phyloP scores from a whole-genome alignment of 2,888 invertebrate species.

The Metopia argyrocephala region DNA sequence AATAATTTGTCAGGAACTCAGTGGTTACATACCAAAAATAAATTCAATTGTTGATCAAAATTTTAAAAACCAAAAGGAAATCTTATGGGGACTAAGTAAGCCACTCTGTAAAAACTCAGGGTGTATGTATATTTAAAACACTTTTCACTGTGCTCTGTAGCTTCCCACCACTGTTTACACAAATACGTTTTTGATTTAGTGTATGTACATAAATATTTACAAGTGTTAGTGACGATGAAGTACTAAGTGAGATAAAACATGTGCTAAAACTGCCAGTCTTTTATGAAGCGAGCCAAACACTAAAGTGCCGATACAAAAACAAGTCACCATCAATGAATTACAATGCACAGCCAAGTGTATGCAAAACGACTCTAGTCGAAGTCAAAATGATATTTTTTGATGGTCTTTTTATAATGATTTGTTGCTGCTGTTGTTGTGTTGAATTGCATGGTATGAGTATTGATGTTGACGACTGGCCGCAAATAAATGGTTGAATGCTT shows the following conservation, averaged over 20 bases:
- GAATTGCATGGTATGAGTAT: background rate
- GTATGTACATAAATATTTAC: background rate
- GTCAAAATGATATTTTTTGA: background rate
- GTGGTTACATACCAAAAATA: too few relatives aligned
- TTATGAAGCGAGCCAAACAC: background rate
- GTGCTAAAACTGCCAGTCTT: background rate
- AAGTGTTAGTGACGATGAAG: background rate
- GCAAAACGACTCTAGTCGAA: constrained; percentile 7
- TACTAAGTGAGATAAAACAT: background rate
- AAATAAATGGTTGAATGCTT: background rate
- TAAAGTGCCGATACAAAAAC: too few relatives aligned
- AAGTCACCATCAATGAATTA: too few relatives aligned
- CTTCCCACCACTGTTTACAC: background rate
- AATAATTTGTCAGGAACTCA: too few relatives aligned
- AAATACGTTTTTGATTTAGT: background rate
- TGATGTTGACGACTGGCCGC: background rate
- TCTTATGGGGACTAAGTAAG: too few relatives aligned
- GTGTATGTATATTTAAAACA: background rate
- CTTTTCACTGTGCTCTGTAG: background rate
- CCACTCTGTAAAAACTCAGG: too few relatives aligned
- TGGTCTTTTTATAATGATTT: constrained; percentile 39
- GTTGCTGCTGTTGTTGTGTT: constrained; percentile 13
- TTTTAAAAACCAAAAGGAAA: too few relatives aligned
- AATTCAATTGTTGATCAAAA: too few relatives aligned
- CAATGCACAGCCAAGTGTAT: constrained; percentile 13